A percentile compares a stretch with the other conserved stretches of the same genome.
phyloP scores from a whole-genome alignment of 2,888 invertebrate genomes.

The Parthenolecanium corni region DNA sequence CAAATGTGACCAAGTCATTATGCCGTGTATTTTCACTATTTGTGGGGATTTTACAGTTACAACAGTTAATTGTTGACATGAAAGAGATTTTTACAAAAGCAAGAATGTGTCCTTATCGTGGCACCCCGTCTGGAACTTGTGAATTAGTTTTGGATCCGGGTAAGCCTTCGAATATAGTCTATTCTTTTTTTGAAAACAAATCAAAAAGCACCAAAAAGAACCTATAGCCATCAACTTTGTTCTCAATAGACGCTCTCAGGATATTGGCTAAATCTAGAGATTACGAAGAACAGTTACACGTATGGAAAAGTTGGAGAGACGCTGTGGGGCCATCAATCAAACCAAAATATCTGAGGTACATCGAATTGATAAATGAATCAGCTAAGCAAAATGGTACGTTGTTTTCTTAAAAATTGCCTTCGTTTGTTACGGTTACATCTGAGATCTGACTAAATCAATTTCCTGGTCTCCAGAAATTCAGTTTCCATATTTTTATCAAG shows the following conservation, averaged over 20 bases:
- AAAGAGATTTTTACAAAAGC: conserved; percentile 63
- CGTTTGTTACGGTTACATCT: too few relatives aligned
- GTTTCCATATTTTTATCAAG: too few relatives aligned
- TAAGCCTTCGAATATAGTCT: conserved; percentile 33
- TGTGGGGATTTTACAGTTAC: conserved; percentile 2
- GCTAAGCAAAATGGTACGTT: conserved; percentile 56
- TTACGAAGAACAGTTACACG: conserved; percentile 59
- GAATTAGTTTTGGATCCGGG: conserved; percentile 42
- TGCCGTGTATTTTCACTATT: too few relatives aligned
- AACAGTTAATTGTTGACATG: conserved; percentile 45
- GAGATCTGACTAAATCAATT: too few relatives aligned
- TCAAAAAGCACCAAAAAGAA: too few relatives aligned
- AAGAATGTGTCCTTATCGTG: conserved; percentile 56
- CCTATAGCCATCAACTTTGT: too few relatives aligned
- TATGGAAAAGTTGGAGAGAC: conserved; percentile 73
- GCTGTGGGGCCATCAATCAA: conserved; percentile 63
- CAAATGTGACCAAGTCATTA: too few relatives aligned
- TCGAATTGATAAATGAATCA: conserved; percentile 66
- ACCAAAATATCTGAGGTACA: conserved; percentile 64
- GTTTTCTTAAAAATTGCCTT: too few relatives aligned
- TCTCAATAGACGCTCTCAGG: conserved; percentile 44
- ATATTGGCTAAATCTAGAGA: conserved; percentile 61
- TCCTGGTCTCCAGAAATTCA: too few relatives aligned
- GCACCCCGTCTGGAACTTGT: conserved; percentile 38
- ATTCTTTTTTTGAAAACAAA: background rate